phyloP scores from a whole-genome alignment of 2,797 vertebrate species.

The Anguilla anguilla region DNA sequence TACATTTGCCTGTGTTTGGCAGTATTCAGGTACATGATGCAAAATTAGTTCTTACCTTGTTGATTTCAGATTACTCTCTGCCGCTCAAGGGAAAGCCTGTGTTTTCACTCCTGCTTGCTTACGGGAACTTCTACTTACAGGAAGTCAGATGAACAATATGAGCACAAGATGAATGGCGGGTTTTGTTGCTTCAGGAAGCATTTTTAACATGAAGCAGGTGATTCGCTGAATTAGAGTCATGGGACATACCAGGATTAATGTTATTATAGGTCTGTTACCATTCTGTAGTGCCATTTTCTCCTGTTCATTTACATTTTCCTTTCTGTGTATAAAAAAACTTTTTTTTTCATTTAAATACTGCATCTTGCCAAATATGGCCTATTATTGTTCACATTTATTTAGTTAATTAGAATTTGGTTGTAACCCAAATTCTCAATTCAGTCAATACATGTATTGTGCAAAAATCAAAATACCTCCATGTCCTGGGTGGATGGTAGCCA shows the following conservation, averaged over 20 bases:
- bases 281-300: not conserved
- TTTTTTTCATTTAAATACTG: not conserved
- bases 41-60: conserved; percentile 28
- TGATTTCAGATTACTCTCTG: not conserved
- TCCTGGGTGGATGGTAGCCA: not conserved
- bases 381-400: not conserved
- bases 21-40: not conserved
- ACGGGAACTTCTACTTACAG: not conserved
- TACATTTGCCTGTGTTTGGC: not conserved
- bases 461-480: not conserved
- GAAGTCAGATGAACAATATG: not conserved
- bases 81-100: not conserved
- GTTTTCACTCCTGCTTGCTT: conserved; percentile 1
- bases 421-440: not conserved
- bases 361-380: not conserved
- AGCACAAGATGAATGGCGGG: conserved; percentile 4
- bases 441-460: not conserved
- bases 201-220: conserved; percentile 41
- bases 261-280: not conserved
- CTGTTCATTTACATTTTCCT: not conserved
- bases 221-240: conserved; percentile 41
- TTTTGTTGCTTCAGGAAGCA: conserved; percentile 25
- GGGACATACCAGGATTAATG: conserved; percentile 31
- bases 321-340: not conserved
- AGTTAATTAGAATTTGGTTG: not conserved